phyloP scores from a whole-genome alignment of 2,888 invertebrate genomes.

The Tetheella fluctuosa region DNA sequence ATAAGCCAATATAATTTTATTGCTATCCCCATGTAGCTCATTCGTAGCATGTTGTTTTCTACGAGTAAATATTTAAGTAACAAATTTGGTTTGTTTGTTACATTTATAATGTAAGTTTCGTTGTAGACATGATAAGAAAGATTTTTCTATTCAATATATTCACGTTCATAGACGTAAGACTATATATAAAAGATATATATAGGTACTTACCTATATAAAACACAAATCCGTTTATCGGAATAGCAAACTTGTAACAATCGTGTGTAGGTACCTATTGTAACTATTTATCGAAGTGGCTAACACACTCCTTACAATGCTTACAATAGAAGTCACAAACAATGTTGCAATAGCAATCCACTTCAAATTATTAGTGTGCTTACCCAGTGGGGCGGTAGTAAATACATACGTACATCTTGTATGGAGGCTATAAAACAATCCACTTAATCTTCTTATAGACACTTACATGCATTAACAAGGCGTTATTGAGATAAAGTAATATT shows the following conservation, averaged over 20 bases:
- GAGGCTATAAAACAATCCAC: conserved; percentile 33
- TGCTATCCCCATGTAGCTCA: too few relatives aligned
- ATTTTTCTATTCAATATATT: too few relatives aligned
- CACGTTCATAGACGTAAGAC: too few relatives aligned
- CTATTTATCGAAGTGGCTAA: conserved; percentile 30
- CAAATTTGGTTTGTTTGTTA: too few relatives aligned
- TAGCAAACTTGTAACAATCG: conserved; percentile 24
- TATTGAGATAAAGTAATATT: conserved; percentile 29
- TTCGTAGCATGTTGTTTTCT: too few relatives aligned
- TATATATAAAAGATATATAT: neutral
- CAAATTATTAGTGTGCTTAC: conserved; percentile 49
- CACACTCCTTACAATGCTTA: conserved; percentile 23
- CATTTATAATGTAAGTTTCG: too few relatives aligned
- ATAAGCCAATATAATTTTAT: too few relatives aligned
- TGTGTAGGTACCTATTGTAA: conserved; percentile 29
- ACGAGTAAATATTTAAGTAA: too few relatives aligned
- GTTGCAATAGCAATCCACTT: conserved; percentile 50
- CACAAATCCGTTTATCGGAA: neutral
- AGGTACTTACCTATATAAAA: neutral
- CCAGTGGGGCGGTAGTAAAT: conserved; percentile 31
- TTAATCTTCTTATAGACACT: conserved; percentile 34
- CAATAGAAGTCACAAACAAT: conserved; percentile 43
- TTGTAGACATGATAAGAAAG: too few relatives aligned
- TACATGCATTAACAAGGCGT: conserved; percentile 27
- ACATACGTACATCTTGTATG: conserved; percentile 23